Conservation (phyloP, 1,140 invertebrate genomes). For the Eumaeus atala region DNA sequence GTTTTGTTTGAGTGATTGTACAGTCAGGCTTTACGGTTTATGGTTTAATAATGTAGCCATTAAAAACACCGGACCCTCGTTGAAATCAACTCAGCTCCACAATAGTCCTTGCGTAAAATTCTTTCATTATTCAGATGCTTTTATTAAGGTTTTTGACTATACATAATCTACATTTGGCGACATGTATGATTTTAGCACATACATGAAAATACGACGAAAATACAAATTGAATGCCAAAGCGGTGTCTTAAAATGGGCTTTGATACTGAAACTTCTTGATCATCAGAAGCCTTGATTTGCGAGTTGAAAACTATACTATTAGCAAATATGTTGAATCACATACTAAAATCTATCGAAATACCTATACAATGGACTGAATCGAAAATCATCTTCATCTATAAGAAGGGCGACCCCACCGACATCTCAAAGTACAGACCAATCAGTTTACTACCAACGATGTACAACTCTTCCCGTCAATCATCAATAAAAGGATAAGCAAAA, state of each 20-base stretch:
- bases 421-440: no score
- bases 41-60: slow-evolving; percentile 54
- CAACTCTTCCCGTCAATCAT: no score
- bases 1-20: slow-evolving; percentile 56
- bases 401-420: no score
- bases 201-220: slow-evolving; percentile 12
- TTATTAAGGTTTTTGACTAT: slow-evolving; percentile 4
- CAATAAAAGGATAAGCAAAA: no score
- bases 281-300: neutral
- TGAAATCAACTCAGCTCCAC: slow-evolving; percentile 34
- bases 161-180: neutral
- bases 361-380: no score
- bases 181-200: neutral
- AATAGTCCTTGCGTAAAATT: slow-evolving; percentile 37
- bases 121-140: slow-evolving; percentile 9
- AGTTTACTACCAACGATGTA: no score
- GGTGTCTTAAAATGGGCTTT: slow-evolving; percentile 13
- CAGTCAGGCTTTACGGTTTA: slow-evolving; percentile 50
- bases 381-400: no score
- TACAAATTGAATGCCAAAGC: slow-evolving; percentile 13
- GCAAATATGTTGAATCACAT: no score
- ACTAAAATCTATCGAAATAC: no score
- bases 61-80: slow-evolving; percentile 42
- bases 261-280: slow-evolving; percentile 15
- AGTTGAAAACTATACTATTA: no score